Base-by-base conservation (phyloP, 2,888 invertebrate species). In the Apantesis nais region DNA sequence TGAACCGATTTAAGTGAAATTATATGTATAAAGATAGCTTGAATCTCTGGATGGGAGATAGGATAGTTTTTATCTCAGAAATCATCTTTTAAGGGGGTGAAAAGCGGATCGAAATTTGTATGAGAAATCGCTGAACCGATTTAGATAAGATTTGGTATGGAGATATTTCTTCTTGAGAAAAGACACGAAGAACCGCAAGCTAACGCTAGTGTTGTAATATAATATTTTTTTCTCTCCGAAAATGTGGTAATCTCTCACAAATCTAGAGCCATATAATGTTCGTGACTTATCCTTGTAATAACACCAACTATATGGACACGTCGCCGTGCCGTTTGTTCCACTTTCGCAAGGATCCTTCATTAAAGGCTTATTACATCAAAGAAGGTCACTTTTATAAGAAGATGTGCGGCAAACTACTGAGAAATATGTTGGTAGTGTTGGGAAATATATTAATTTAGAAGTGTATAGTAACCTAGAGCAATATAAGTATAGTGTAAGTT, bases 261-360 rank as follows among this genome's bases (percentile, higher is more conserved):
- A 66, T 64, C 67, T 73, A 69, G 62, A 11, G 22, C 52, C 70
- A 62, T 71, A 29, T 58, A 29, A 58, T 16, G 58, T 25, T 31
- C n/a, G 72, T 25, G 75, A 74, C 77, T 71, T 72, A 76, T 80
- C 75, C 68, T 70, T 72, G 66, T 71, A 78, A 79, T 76, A 70
- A 39, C 39, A 68, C 37, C 37, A 60, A 34, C n/a, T 62, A 64
- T 55, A 37, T 61, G 22, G 34, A 65, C 76, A 73, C 74, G 80
- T 78, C 66, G 72, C 37, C 19, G 2, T 16, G 63, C 44, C 55
- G 58, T 58, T 61, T 79, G 80, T 61, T 74, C 76, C 34, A 78
- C 76, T 65, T 79, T 74, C 65, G 67, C 65, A 48, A 39, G 44
- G 62, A 71, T 70, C 63, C 66, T 71, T 44, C 71, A 66, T 60